phyloP scores from a whole-genome alignment of 2,888 invertebrate genomes.

The Rhagophthalmus giganteus region DNA sequence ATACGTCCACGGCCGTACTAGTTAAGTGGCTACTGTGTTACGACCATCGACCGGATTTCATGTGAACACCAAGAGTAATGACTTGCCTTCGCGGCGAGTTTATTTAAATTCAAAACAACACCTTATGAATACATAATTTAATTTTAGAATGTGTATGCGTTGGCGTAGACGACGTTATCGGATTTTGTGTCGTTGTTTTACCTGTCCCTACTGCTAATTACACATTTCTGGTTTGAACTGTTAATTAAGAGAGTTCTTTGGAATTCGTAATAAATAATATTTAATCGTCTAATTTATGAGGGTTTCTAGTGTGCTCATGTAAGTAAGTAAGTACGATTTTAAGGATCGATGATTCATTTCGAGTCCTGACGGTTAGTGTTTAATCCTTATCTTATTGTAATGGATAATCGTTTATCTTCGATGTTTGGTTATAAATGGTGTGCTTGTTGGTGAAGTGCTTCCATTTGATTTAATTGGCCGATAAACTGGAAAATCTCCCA shows the following conservation, averaged over 20 bases:
- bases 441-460: conserved; percentile 46
- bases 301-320: too few species aligned
- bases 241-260: conserved; percentile 5
- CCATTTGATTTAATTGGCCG: conserved; percentile 52
- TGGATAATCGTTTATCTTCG: conserved; percentile 34
- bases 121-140: conserved; percentile 28
- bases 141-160: conserved; percentile 26
- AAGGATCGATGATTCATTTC: too few species aligned
- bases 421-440: conserved; percentile 47
- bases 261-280: neutral
- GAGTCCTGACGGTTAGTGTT: too few species aligned
- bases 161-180: conserved; percentile 22
- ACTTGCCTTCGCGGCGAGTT: conserved; percentile 21
- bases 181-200: conserved; percentile 20
- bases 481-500: conserved; percentile 44
- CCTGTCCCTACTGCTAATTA: conserved; percentile 26
- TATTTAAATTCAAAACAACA: conserved; percentile 29
- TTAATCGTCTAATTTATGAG: neutral
- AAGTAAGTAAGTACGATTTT: conserved; percentile 12
- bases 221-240: conserved; percentile 8
- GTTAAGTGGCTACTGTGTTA: conserved; percentile 47
- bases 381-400: conserved; percentile 30
- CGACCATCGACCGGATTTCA: conserved; percentile 42
- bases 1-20: conserved; percentile 3
- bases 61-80: conserved; percentile 38